These are phyloP conservation scores for Drosophila triauraria DNA, from an alignment of 1,140 invertebrate genomes.

Conservation along the genomic window DNA sequence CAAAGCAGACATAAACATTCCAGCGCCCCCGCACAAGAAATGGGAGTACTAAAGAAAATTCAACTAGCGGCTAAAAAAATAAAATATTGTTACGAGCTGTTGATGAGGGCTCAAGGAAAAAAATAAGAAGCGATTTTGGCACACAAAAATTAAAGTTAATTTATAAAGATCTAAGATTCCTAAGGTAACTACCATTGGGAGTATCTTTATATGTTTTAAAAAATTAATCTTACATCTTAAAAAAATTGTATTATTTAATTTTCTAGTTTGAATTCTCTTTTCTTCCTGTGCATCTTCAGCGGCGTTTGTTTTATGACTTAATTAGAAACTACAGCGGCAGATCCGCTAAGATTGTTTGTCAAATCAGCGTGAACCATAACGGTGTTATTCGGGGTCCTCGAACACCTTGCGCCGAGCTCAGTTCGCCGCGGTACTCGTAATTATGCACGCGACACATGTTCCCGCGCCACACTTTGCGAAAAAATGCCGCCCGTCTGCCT, in stretches of 20 bases:
- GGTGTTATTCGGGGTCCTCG: constrained; percentile 12
- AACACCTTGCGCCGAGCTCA: constrained; percentile 10
- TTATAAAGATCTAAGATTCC: background rate
- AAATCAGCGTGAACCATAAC: constrained; percentile 77
- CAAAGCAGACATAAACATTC: constrained; percentile 77
- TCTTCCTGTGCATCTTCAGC: constrained; percentile 16
- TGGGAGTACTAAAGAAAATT: constrained; percentile 31
- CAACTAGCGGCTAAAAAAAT: constrained; percentile 18
- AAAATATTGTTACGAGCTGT: constrained; percentile 73
- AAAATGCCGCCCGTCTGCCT: constrained; percentile 12
- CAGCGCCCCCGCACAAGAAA: constrained; percentile 20
- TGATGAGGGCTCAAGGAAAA: constrained; percentile 44
- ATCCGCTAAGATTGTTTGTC: constrained; percentile 36
- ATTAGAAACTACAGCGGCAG: constrained; percentile 60
- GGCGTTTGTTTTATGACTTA: constrained; percentile 77
- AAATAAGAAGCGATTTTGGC: background rate
- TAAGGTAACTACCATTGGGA: background rate
- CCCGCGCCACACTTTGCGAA: constrained; percentile 48
- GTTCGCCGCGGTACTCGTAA: constrained; percentile 43
- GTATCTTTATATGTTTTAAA: too few species aligned
- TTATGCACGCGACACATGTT: constrained; percentile 81
- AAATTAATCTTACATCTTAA: background rate
- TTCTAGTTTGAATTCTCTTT: background rate
- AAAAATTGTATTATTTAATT: background rate
- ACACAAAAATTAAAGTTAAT: background rate